These are phyloP conservation scores for Eurypyga helias DNA, from an alignment of 2,113 vertebrate species.

Conservation along the genomic window DNA sequence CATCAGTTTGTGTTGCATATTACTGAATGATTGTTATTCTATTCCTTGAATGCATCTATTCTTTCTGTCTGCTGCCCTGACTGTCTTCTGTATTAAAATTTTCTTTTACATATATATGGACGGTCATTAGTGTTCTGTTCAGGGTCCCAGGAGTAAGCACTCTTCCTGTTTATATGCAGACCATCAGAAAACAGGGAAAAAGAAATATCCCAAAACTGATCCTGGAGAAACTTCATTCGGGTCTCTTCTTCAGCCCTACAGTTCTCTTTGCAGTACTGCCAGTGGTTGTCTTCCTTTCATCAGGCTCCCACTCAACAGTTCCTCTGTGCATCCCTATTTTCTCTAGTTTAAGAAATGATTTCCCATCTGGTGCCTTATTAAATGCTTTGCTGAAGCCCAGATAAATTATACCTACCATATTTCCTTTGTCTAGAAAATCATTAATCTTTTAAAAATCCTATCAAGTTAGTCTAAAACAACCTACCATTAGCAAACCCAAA, in stretches of 20 bases:
- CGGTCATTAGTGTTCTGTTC: neutral
- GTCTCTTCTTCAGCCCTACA: neutral
- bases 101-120: neutral
- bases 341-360: constrained; percentile 3
- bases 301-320: neutral
- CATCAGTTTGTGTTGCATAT: neutral
- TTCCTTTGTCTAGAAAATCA: constrained; percentile 49
- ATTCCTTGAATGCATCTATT: neutral
- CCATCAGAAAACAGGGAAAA: neutral
- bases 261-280: neutral
- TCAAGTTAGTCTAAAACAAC: neutral
- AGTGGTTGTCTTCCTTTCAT: neutral
- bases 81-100: neutral
- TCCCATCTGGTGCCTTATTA: constrained; percentile 25
- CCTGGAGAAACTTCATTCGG: neutral
- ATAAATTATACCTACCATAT: constrained; percentile 24
- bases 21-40: neutral
- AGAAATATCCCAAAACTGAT: neutral
- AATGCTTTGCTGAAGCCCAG: constrained; percentile 40
- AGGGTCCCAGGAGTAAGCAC: neutral
- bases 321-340: neutral
- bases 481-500: neutral
- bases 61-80: neutral
- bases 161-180: neutral
- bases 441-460: constrained; percentile 9